Evolutionary conservation across 2,797 vertebrate genomes (phyloP), one percentile per base, ranked within the genome.

Genomic region (Etheostoma nigrum): DNA sequence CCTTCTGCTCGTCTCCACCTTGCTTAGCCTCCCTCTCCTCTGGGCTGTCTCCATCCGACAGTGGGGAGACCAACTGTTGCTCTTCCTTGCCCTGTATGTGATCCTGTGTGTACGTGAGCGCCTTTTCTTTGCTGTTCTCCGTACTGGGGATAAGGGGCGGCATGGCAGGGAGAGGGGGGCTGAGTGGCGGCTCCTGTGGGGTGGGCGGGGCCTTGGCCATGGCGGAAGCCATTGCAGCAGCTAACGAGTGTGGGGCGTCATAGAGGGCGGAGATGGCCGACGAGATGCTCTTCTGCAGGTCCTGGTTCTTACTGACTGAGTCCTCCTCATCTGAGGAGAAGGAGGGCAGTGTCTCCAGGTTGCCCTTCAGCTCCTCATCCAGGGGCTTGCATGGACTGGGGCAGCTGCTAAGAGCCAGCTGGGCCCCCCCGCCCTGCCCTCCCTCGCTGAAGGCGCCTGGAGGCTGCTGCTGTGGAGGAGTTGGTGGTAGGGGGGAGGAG

Each of bases 261-360:
- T 98, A 97, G 4, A 98, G 96, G 4, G 97, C 97, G 0, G 97
- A 98, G 89, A 98, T 98, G 80, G 97, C 97, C 0, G 97, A 98
- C 4, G 96, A 97, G 84, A 98, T 98, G 93, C 97, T 98, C 85
- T 97, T 96, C 92, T 98, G 97, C 54, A 98, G 93, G 83, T 98
- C 97, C 87, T 97, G 96, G 89, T 98, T 98, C 91, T 98, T 98
- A 87, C 96, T 96, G 61, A 97, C 97, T 0, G 96, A 97, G 84
- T 97, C 97, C 81, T 98, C 97, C 88, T 98, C 97, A 0, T 97
- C 97, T 0, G 97, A 97, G 42, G 97, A 98, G 88, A 98, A 98
- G 6, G 97, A 97, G 0, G 97, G 97, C 69, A 98, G 88, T 0
- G 97, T 97, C 93, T 98, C 97, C 57, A 98, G 93, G 91, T 98